Conservation (phyloP, 2,888 invertebrate species). For the Caenorhabditis angaria region DNA sequence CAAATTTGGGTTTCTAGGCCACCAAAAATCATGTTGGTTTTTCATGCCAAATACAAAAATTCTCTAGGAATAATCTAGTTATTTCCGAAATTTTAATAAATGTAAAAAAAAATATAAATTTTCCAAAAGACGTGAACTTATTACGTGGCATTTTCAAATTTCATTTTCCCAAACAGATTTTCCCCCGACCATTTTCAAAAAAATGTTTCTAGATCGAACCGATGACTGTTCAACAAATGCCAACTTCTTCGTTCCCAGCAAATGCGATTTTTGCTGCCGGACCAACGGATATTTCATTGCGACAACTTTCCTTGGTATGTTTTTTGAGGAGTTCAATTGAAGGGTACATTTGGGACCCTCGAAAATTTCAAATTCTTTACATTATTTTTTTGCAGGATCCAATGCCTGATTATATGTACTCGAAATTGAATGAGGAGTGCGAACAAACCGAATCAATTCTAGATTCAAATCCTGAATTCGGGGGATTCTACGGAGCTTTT, state of each 20-base stretch:
- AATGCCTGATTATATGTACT: constrained; percentile 64
- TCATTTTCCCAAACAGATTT: too few relatives aligned
- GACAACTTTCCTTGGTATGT: constrained; percentile 51
- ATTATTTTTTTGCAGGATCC: constrained; percentile 50
- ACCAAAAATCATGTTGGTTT: too few relatives aligned
- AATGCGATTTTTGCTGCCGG: constrained; percentile 60
- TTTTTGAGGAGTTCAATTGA: too few relatives aligned
- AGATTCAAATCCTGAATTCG: constrained; percentile 27
- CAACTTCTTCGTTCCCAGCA: constrained; percentile 49
- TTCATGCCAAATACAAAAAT: too few relatives aligned
- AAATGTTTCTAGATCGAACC: constrained; percentile 40
- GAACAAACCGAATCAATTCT: constrained; percentile 35
- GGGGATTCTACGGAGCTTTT: constrained; percentile 51
- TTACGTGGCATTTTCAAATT: too few relatives aligned
- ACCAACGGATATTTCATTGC: constrained; percentile 56
- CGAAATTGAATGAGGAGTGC: constrained; percentile 55
- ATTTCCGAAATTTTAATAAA: too few relatives aligned
- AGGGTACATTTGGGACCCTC: too few relatives aligned
- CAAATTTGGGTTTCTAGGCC: too few relatives aligned
- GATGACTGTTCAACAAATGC: constrained; percentile 51
- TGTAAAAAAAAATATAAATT: too few relatives aligned
- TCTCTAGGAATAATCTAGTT: too few relatives aligned
- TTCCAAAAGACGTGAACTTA: too few relatives aligned
- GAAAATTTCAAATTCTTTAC: background rate
- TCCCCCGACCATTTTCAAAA: too few relatives aligned